Conservation (phyloP, 2,888 invertebrate species). For the Pemphredon lugubris region DNA sequence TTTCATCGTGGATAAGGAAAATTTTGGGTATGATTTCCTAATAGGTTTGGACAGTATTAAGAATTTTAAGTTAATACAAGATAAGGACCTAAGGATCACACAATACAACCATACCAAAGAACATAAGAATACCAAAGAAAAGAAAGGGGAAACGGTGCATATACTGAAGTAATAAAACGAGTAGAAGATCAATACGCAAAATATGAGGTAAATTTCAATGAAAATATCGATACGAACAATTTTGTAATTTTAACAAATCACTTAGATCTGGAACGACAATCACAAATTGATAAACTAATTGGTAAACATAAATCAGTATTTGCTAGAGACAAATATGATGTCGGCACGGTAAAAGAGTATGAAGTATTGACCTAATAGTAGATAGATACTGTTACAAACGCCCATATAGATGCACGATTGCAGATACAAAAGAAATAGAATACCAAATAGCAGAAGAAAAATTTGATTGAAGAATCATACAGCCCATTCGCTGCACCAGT, state of each 20-base stretch:
- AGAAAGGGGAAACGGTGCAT: neutral
- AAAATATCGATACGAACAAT: slow-evolving; percentile 27
- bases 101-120: neutral
- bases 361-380: slow-evolving; percentile 46
- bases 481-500: slow-evolving; percentile 30
- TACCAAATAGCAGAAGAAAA: slow-evolving; percentile 15
- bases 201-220: slow-evolving; percentile 48
- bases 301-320: slow-evolving; percentile 44
- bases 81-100: neutral
- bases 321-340: slow-evolving; percentile 57
- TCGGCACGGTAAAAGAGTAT: slow-evolving; percentile 48
- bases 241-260: neutral
- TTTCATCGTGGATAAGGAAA: slow-evolving; percentile 9
- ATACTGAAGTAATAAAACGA: neutral
- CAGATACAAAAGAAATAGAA: slow-evolving; percentile 41
- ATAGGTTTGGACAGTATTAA: slow-evolving; percentile 7
- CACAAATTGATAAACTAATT: slow-evolving; percentile 41
- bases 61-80: neutral
- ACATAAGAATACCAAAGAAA: neutral
- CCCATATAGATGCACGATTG: neutral
- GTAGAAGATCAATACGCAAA: slow-evolving; percentile 1
- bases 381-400: slow-evolving; percentile 26
- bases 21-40: slow-evolving; percentile 12
- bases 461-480: slow-evolving; percentile 51
- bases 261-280: neutral